Evolutionary conservation across 1,140 invertebrate genomes (phyloP), one percentile per base, ranked within the genome.

Genomic region (Uloborus diversus): DNA sequence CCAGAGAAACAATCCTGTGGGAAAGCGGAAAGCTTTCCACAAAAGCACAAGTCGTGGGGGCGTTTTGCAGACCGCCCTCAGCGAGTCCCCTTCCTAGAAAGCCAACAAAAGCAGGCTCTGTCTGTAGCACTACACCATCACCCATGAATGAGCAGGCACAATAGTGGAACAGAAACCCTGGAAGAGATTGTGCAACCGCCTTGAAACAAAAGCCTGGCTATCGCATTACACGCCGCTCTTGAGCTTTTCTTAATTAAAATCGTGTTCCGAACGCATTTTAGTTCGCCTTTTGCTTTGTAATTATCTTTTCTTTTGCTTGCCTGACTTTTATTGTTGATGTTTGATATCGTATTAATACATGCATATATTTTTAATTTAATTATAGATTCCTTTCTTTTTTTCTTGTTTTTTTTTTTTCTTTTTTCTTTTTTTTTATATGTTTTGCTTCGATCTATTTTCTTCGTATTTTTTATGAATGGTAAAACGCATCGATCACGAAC

Each of bases 211-310:
- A 61, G 42, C 70, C 27, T 35, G 37, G 62, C 35, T 73, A 37
- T 73, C 70, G 61, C 62, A 78, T 78, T 73, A 37, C 73, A 78
- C 61, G 59, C 62, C 33, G 62, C 61, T 20, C 73, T 78, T 78
- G 49, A 78, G 42, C 25, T 78, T 78, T 78, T 56, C 73, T 78
- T 65, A 56, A 78, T 65, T 78, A 65, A 65, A 65, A 65, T 65
- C 49, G 62, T 78, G 61, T 78, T 78, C 62, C 5, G 28, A 37
- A 33, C 47, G 62, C 51, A 23, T 56, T 57, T 78, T 59, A 71
- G 61, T 37, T 42, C 47, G 23, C 61, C 51, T 66, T 35, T 20
- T n/a, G 20, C 28, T 53, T 23, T 32, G 49, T 78, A 65, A 65
- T 65, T 78, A 56, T 53, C 66, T 70, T 70, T 70, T n/a, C n/a